Percentiles rank a stretch among this genome's conserved stretches.
Evolutionary conservation across 2,888 invertebrate genomes (phyloP).

Genomic region (Perithous albicinctus): DNA sequence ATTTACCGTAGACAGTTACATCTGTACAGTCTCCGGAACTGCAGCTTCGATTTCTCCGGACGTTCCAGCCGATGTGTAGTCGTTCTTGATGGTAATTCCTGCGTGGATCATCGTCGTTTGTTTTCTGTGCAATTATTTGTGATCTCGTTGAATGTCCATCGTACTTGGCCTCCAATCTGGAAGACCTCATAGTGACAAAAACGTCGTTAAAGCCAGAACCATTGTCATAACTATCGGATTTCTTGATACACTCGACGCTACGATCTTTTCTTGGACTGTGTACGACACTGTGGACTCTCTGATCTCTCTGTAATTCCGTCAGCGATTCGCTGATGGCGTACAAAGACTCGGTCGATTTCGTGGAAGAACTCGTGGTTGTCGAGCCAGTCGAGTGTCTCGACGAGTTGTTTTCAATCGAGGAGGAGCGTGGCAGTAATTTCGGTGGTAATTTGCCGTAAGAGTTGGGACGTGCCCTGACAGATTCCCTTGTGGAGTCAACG

Average conservation of each 20-base stretch:
- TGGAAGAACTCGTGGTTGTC: conserved; percentile 77
- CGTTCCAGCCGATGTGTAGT: conserved; percentile 16
- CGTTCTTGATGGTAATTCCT: conserved; percentile 25
- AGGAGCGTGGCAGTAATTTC: conserved; percentile 77
- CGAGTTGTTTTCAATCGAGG: conserved; percentile 78
- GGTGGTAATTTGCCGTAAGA: conserved; percentile 78
- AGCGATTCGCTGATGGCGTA: conserved; percentile 78
- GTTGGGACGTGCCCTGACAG: conserved; percentile 71
- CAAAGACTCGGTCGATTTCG: conserved; percentile 80
- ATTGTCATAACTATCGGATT: conserved; percentile 15
- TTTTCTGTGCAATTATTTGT: not conserved
- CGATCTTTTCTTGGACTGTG: conserved; percentile 21
- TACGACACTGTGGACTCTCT: not conserved
- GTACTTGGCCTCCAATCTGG: conserved; percentile 5
- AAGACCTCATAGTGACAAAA: conserved; percentile 33
- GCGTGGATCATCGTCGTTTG: conserved; percentile 30
- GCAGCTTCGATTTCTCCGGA: conserved; percentile 22
- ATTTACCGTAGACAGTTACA: conserved; percentile 36
- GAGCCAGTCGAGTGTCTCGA: conserved; percentile 80
- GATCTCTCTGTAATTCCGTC: conserved; percentile 63
- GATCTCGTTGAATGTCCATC: not conserved
- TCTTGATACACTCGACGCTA: conserved; percentile 22
- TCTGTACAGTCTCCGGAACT: conserved; percentile 5
- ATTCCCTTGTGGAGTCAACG: conserved; percentile 27
- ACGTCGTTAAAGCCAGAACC: conserved; percentile 18